Base-by-base conservation (phyloP, 2,797 vertebrate species). In the Takifugu ocellatus region DNA sequence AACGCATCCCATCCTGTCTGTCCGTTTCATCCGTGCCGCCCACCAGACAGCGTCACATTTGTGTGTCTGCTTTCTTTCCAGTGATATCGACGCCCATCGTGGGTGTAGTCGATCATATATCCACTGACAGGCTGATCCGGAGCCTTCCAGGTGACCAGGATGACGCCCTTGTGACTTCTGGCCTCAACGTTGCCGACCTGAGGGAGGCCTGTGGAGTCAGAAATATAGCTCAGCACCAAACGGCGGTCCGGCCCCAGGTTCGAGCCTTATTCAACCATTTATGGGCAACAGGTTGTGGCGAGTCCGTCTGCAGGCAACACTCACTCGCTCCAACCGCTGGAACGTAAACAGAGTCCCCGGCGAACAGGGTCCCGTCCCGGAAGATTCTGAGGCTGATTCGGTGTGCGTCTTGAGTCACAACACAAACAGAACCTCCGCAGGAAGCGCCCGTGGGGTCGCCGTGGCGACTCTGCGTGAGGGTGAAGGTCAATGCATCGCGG, bases 101-200 rank as follows among this genome's bases (percentile, higher is more conserved):
- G 61, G 44, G 80, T 88, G 89, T 87, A 91, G 66, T 90, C 84
- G 5, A 91, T 71, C 61, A 90, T 53, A 61, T 89, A 91, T 36
- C 58, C 57, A 3, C 62, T 70, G 59, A 74, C 76, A 1, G 67
- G 63, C 44, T 50, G 33, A 25, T 0, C 3, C 15, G 84, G 80
- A 58, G 77, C 61, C 4, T 50, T 72, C 90, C 90, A 91, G 31
- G 17, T 77, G n/a, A 90, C 66, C 9, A 50, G 25, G 56, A 87
- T 63, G 14, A 42, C 10, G 0, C 77, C 78, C 2, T 59, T 14
- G 0, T 0, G 1, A 6, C 31, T 54, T 21, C 31, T 52, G 24
- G 78, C 54, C 42, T 65, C 61, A 48, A 88, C 36, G 55, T 63
- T 46, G 6, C 64, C 54, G 46, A 88, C 75, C 50, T 39, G 43